Base-by-base conservation (phyloP, 1,140 invertebrate genomes). In the Heliconius hewitsoni region DNA sequence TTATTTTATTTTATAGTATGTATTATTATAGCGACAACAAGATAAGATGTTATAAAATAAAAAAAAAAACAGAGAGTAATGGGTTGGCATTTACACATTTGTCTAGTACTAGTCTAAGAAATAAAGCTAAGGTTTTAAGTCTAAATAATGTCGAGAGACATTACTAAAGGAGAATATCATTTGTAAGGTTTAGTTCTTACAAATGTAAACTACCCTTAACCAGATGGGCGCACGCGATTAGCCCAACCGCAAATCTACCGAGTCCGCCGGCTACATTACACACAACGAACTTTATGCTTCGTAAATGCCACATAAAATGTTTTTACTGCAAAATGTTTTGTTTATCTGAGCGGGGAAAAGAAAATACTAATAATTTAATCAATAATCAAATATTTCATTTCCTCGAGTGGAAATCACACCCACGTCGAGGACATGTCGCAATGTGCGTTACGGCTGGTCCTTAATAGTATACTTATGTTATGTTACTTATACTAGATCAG, bases 201-300 rank as follows among this genome's bases (percentile, higher is more conserved):
- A 70, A 73, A 80, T 76, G 71, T 70, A 75, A 66, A 76, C 27
- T 39, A 71, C 66, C 70, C 37, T 55, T 37, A 76, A 70, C 72
- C 57, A 55, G 77, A 76, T 55, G 74, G 74, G 71, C 74, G 39
- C 77, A 34, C 81, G 81, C 77, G 81, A 82, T 79, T 79, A 79
- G 71, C 42, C 50, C 42, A 30, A 52, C 78, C 77, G 57, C 71
- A 79, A 82, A 82, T 79, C 74, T 73, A 79, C 70, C 71, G 75
- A 76, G 23, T 34, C 78, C 46, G 42, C 72, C 60, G 78, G 46
- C 74, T 73, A 76, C 73, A 70, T 77, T 76, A 80, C 79, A 52
- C 37, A 39, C 71, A 42, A 42, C 30, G 71, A 42, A 39, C 71
- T 72, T 72, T 72, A 42, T 72, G 71, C 71, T 72, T 72, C n/a